Evolutionary conservation across 23 tunicate genomes (phyloP).

Genomic region (Ciona savignyi): DNA sequence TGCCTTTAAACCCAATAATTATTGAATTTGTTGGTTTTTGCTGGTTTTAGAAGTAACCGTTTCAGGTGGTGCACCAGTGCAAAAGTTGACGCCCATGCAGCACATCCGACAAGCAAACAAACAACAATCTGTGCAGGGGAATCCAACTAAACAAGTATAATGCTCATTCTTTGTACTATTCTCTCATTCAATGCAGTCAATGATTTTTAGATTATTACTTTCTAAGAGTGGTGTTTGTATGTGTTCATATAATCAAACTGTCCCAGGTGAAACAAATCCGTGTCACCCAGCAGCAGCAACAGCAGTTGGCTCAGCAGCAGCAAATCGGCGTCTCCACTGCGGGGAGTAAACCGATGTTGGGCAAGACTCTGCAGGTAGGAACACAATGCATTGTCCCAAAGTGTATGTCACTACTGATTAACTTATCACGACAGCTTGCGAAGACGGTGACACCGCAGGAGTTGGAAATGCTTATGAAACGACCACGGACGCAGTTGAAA

Average conservation of each 20-base stretch:
- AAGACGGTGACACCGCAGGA: slow-evolving; percentile 15
- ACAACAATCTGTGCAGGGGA: slow-evolving; percentile 22
- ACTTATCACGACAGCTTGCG: background rate
- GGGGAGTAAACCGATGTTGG: background rate
- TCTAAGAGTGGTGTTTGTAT: no score
- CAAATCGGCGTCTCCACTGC: slow-evolving; percentile 8
- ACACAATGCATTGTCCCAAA: no score
- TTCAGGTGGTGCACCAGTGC: slow-evolving; percentile 2
- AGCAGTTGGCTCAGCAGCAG: slow-evolving; percentile 19
- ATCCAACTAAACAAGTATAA: no score
- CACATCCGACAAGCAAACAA: slow-evolving; percentile 40
- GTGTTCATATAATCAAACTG: background rate
- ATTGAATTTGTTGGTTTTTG: no score
- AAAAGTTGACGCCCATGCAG: slow-evolving; percentile 41
- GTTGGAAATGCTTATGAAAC: slow-evolving; percentile 23
- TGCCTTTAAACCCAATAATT: background rate
- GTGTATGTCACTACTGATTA: no score
- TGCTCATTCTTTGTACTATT: no score
- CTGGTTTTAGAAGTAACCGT: no score
- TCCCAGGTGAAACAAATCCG: slow-evolving; percentile 1
- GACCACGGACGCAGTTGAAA: slow-evolving; percentile 1
- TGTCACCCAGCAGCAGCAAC: slow-evolving; percentile 18
- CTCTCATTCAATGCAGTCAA: no score
- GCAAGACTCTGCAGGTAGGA: slow-evolving; percentile 46
- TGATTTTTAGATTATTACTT: no score